Evolutionary conservation across 2,888 invertebrate genomes (phyloP), one percentile per base, ranked within the genome.

Genomic region (Drosophila gaucha): DNA sequence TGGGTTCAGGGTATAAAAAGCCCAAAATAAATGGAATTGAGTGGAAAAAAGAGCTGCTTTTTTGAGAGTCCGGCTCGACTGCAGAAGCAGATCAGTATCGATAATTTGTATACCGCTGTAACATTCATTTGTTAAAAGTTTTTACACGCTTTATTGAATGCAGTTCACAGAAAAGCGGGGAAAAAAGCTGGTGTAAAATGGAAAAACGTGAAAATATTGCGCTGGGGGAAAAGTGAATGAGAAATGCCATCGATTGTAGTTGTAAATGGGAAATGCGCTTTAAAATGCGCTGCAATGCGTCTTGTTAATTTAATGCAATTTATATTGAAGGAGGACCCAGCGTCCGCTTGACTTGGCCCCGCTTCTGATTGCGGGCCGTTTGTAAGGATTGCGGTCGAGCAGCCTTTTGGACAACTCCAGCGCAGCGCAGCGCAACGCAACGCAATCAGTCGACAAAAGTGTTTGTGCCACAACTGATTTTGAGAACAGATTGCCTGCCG

Each of bases 231-330:
- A 30, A 28, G 12, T 35, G 49, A 55, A 46, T 72, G 52, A 67
- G 52, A 72, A 72, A 62, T 72, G 67, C 46, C 55, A 46, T 44
- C 38, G 47, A 56, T n/a, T 56, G 58, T 18, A 50, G 62, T 24
- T 67, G 72, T 46, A 67, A 76, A 63, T 67, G 76, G 50, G 67
- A 56, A 66, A 57, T 43, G 71, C 35, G 39, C 26, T 71, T 76
- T 71, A 51, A 62, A 74, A 63, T 63, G 73, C 62, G 28, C 22
- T 67, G 72, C 72, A 63, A 71, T 76, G 58, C 67, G 39, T 56
- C 73, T 67, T 77, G 54, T 65, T 77, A 73, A 75, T 68, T 77
- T 73, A 73, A 75, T 68, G 77, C 74, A 69, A 77, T 75, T 75
- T 75, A 64, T 75, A 58, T 56, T 62, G 50, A 24, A 18, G 46